Conservation (phyloP, 2,113 vertebrate genomes). For the Pelobates fuscus region DNA sequence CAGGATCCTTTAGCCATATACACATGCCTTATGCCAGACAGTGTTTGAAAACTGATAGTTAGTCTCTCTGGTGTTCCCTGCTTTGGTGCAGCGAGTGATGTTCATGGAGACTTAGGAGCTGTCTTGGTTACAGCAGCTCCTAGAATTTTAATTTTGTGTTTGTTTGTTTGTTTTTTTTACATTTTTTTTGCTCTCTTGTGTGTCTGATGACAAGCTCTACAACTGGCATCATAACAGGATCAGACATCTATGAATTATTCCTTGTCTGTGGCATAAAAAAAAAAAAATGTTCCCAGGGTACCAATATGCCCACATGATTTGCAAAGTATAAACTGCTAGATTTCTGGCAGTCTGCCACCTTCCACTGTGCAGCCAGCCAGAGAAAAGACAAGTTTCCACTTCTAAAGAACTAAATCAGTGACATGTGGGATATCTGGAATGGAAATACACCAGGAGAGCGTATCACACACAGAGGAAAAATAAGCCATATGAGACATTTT, state of each 20-base stretch:
- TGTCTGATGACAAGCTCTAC: neutral
- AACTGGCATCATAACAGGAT: neutral
- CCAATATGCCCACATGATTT: conserved; percentile 8
- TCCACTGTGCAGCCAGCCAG: neutral
- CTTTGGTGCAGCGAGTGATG: no score
- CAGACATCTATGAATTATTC: neutral
- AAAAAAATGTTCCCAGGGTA: neutral
- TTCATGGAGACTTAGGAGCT: no score
- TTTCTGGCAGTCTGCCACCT: conserved; percentile 26
- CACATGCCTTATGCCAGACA: no score
- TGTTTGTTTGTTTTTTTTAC: no score
- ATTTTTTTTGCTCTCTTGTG: no score
- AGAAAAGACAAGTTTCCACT: neutral
- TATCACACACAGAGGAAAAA: no score
- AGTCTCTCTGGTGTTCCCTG: no score
- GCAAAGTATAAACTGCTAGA: neutral
- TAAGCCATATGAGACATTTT: no score
- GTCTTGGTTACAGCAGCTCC: no score
- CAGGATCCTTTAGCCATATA: no score
- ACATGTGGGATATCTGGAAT: neutral
- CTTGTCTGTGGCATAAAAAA: neutral
- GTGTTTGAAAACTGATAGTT: no score
- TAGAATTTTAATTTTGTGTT: no score
- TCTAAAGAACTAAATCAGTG: neutral
- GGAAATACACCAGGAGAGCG: conserved; percentile 23